A percentile compares a stretch with the other conserved stretches of the same genome.
Conservation (phyloP, 2,113 vertebrate species). For the Brienomyrus brachyistius region DNA sequence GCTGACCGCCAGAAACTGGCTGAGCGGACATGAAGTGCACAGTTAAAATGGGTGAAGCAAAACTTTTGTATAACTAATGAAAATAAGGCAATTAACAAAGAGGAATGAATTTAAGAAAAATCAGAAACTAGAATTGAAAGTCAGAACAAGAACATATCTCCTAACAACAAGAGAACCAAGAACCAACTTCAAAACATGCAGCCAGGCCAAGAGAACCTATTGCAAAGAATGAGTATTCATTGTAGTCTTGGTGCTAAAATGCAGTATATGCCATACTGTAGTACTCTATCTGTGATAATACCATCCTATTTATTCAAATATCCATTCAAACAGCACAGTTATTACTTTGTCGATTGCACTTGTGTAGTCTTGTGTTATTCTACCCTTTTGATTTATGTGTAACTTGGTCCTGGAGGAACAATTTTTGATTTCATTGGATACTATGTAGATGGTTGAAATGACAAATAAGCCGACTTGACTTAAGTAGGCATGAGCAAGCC, state of each 20-base stretch:
- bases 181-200: not conserved
- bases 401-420: too few relatives aligned
- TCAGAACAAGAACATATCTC: not conserved
- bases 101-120: not conserved
- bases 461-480: too few relatives aligned
- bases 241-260: too few relatives aligned
- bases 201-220: not conserved
- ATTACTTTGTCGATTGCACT: too few relatives aligned
- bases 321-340: too few relatives aligned
- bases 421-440: too few relatives aligned
- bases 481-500: not conserved
- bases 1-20: not conserved
- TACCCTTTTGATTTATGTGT: too few relatives aligned
- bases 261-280: too few relatives aligned
- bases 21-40: not conserved
- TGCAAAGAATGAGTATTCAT: not conserved
- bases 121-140: not conserved
- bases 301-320: too few relatives aligned
- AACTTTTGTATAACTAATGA: not conserved
- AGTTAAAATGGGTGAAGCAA: not conserved
- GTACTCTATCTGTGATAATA: too few relatives aligned
- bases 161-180: not conserved
- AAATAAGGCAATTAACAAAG: not conserved
- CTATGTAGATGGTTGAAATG: too few relatives aligned
- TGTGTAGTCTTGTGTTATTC: too few relatives aligned